Conservation (phyloP, 53 echinoderm and acorn worm genomes). For the Stichopus horrens region DNA sequence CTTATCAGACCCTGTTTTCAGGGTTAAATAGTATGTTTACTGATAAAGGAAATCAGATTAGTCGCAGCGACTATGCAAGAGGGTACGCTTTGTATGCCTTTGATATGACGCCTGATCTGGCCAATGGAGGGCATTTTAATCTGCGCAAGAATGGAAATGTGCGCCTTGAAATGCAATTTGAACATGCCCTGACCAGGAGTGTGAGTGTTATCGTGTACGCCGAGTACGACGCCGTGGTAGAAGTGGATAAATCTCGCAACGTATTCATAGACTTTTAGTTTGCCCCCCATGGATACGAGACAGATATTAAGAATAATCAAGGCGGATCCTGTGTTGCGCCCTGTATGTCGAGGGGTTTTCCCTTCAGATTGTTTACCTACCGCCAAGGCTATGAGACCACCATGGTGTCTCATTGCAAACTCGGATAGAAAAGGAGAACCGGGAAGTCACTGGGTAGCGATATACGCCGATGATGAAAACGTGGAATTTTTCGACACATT, state of each 20-base stretch:
- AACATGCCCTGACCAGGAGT: conserved; percentile 33
- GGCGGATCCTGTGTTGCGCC: conserved; percentile 50
- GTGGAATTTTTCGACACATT: conserved; percentile 67
- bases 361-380: conserved; percentile 45
- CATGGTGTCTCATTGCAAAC: conserved; percentile 53
- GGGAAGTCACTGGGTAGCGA: conserved; percentile 53
- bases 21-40: conserved; percentile 49
- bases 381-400: conserved; percentile 48
- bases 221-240: conserved; percentile 57
- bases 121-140: conserved; percentile 55
- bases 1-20: conserved; percentile 66
- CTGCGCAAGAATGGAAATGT: conserved; percentile 27
- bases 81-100: conserved; percentile 75
- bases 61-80: conserved; percentile 63
- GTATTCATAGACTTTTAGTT: conserved; percentile 42
- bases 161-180: conserved; percentile 41
- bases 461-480: conserved; percentile 28
- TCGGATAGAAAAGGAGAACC: conserved; percentile 27
- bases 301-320: conserved; percentile 15
- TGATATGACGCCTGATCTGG: conserved; percentile 71
- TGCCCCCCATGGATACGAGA: conserved; percentile 3
- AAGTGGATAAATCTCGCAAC: conserved; percentile 11
- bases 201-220: conserved; percentile 41
- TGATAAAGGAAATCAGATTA: conserved; percentile 63
- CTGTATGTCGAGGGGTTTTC: conserved; percentile 61